Base-by-base conservation (phyloP, 2,888 invertebrate genomes). In the Gandaritis pyraliata region DNA sequence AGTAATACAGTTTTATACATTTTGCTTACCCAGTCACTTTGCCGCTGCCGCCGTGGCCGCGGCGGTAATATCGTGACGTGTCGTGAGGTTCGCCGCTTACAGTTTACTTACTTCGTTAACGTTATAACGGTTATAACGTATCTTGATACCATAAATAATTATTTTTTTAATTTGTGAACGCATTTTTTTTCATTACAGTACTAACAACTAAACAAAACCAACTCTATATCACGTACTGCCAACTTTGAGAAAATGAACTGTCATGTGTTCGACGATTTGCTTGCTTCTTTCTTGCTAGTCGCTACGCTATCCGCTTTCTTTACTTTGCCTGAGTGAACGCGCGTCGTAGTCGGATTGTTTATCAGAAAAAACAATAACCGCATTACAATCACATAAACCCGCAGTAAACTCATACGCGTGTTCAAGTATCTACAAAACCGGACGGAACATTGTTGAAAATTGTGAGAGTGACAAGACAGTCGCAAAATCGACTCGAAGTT, bases 381-480 rank as follows among this genome's bases (percentile, higher is more conserved):
- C 76, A 77, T 10, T 10, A 33, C 0, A 33, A 33, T 33, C 78
- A 77, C 76, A 79, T 77, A 84, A 72, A 79, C 80, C 75, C 76
- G 73, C 77, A 78, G 73, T 72, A 79, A 79, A 81, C 79, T 78
- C 72, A 73, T 59, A 59, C 48, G 54, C 41, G 64, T 65, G 54
- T 50, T 54, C 30, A 48, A 68, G 70, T 75, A 70, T 72, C 69
- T 70, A 71, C 70, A 69, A 65, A 72, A 75, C 76, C 58, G 67
- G 66, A 73, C 74, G 69, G 61, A 59, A 43, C 50, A 16, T 61
- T 58, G 45, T 43, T 74, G 74, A 75, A 76, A 73, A 77, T 76
- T 82, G 90, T 88, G 88, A 88, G 88, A 89, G 90, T 90, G 90
- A 87, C 90, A 85, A 82, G 90, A 87, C 90, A 85, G 82, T 85